These are phyloP conservation scores for Monopterus albus DNA, from an alignment of 2,113 vertebrate genomes.

Conservation along the genomic window DNA sequence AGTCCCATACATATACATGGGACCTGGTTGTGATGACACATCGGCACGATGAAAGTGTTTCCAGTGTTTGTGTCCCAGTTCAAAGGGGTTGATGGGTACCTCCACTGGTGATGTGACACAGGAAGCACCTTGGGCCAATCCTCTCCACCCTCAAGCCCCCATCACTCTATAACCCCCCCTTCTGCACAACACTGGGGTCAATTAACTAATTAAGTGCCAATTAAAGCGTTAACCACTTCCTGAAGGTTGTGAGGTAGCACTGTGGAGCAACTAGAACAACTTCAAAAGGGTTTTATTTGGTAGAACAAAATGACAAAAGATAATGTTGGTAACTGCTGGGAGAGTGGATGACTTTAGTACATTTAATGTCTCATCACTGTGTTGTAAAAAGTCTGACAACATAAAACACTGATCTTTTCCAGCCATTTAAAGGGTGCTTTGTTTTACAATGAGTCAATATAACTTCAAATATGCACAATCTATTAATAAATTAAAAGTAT, in stretches of 20 bases:
- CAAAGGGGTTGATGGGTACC: constrained; percentile 74
- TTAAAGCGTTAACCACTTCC: constrained; percentile 71
- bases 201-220: constrained; percentile 81
- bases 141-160: constrained; percentile 64
- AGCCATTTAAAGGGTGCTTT: not conserved
- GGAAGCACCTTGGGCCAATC: constrained; percentile 77
- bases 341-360: constrained; percentile 20
- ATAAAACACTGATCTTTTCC: constrained; percentile 6
- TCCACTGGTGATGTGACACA: constrained; percentile 71
- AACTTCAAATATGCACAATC: not conserved
- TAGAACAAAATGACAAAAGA: constrained; percentile 43
- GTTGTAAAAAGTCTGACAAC: not conserved
- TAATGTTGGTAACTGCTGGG: not conserved
- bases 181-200: constrained; percentile 60
- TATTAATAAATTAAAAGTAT: not conserved
- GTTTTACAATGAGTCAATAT: not conserved
- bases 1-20: constrained; percentile 81
- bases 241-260: constrained; percentile 53
- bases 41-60: constrained; percentile 77
- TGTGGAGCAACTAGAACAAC: constrained; percentile 42
- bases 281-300: constrained; percentile 57
- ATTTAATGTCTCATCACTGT: not conserved
- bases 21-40: constrained; percentile 78
- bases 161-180: constrained; percentile 3
- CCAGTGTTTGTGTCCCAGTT: constrained; percentile 76